Evolutionary conservation across 2,888 invertebrate species (phyloP), one percentile per base, ranked within the genome.

Genomic region (Omphaloscelis lunosa): DNA sequence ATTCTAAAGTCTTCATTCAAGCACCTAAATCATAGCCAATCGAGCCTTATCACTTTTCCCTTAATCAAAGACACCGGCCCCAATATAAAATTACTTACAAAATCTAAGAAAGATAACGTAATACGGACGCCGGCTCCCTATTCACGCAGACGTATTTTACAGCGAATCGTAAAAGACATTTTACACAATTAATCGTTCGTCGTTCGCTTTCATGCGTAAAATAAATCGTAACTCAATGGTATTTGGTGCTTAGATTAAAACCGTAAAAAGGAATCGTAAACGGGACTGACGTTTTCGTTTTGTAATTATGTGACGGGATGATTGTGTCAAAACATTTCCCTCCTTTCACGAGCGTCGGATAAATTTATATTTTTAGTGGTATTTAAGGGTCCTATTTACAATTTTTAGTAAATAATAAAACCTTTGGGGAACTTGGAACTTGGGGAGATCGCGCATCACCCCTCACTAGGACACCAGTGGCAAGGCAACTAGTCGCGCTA

Each of bases 231-330:
- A 86, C 81, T 83, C 75, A 85, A 85, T 80, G 87, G 90, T 91
- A 91, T 92, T 91, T 89, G 84, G 86, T 89, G 91, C 91, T 93
- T 90, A 92, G 93, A 94, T 94, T 94, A 94, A 94, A 95, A 94
- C 92, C 91, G 91, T 94, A 93, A 93, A 93, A 90, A 89, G 91
- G 86, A 89, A 74, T 86, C 89, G 87, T 91, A 93, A 93, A 91
- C 91, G 87, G 86, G 53, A 69, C 90, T 89, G 89, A 90, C 90
- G 90, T 90, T 92, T 93, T 91, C 90, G 90, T 93, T 69, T 77
- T 63, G 23, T 81, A 81, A 74, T 85, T 65, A 27, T 51, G 73
- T 77, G 66, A 79, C 27, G 79, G 65, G 58, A 53, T 48, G 53
- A 34, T 4, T 53, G 29, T 53, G 62, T 45, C 53, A 5, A 12